phyloP scores from a whole-genome alignment of 2,113 vertebrate species.

The Hydrochoerus hydrochaeris region DNA sequence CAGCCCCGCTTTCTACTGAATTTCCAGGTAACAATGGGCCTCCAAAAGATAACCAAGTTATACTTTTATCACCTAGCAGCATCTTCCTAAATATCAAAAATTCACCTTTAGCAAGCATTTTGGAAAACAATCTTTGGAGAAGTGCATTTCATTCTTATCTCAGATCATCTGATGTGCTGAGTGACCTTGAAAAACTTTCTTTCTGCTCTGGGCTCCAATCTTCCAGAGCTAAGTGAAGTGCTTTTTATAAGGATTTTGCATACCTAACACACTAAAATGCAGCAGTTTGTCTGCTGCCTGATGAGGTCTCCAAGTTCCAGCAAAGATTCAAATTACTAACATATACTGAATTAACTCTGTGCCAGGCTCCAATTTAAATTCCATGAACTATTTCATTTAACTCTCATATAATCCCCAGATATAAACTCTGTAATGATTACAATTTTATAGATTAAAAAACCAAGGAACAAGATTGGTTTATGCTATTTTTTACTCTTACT shows the following conservation, averaged over 20 bases:
- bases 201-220: background rate
- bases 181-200: background rate
- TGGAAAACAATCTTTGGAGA: background rate
- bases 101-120: background rate
- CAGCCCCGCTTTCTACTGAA: accelerated
- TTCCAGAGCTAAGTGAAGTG: background rate
- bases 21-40: accelerated
- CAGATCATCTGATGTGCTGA: background rate
- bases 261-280: background rate
- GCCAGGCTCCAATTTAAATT: background rate
- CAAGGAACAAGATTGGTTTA: background rate
- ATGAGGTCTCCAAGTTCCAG: background rate
- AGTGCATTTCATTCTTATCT: background rate
- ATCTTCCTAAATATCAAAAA: background rate
- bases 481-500: background rate
- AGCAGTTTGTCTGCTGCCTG: background rate
- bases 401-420: background rate
- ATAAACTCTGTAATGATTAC: background rate
- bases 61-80: background rate
- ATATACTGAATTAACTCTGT: too few relatives aligned
- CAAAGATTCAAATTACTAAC: background rate
- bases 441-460: background rate
- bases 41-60: background rate
- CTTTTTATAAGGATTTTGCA: background rate
- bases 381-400: background rate